Conservation (phyloP, 2,888 invertebrate genomes). For the Chrysolina oricalcia region DNA sequence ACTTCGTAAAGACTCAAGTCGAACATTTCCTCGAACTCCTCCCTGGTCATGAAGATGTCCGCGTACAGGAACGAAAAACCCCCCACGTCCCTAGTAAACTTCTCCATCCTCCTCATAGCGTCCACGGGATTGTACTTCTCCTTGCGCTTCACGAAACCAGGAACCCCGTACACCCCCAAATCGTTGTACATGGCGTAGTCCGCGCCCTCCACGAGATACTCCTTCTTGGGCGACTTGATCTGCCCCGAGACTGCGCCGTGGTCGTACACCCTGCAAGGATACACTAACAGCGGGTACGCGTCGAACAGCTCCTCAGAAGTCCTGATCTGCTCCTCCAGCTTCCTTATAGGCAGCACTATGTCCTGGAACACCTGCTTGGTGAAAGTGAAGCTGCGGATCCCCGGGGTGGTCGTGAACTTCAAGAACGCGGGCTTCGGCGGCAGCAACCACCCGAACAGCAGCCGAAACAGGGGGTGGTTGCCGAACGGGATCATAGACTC, state of each 20-base stretch:
- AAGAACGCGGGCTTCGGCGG: slow-evolving; percentile 83
- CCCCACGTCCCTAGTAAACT: slow-evolving; percentile 79
- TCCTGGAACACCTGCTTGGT: slow-evolving; percentile 83
- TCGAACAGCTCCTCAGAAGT: slow-evolving; percentile 77
- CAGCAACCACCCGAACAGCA: slow-evolving; percentile 79
- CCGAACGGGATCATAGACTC: slow-evolving; percentile 83
- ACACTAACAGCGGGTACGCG: slow-evolving; percentile 80
- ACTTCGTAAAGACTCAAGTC: slow-evolving; percentile 78
- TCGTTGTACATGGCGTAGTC: slow-evolving; percentile 83
- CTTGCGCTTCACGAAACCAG: slow-evolving; percentile 77
- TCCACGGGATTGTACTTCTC: slow-evolving; percentile 77
- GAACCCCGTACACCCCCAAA: slow-evolving; percentile 81
- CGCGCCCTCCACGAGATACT: slow-evolving; percentile 78
- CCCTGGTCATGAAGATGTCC: slow-evolving; percentile 79
- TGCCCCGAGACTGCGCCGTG: slow-evolving; percentile 77
- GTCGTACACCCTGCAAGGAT: slow-evolving; percentile 80
- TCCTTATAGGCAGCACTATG: slow-evolving; percentile 79
- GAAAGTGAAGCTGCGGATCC: slow-evolving; percentile 80
- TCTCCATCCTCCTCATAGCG: slow-evolving; percentile 81
- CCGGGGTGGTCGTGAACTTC: slow-evolving; percentile 82
- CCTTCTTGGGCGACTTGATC: slow-evolving; percentile 74
- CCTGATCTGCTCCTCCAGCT: slow-evolving; percentile 78
- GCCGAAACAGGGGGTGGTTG: slow-evolving; percentile 78
- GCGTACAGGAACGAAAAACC: slow-evolving; percentile 82
- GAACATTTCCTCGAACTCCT: slow-evolving; percentile 81